Evolutionary conservation across 2,888 invertebrate genomes (phyloP).

Genomic region (Heteromyza rotundicornis): DNA sequence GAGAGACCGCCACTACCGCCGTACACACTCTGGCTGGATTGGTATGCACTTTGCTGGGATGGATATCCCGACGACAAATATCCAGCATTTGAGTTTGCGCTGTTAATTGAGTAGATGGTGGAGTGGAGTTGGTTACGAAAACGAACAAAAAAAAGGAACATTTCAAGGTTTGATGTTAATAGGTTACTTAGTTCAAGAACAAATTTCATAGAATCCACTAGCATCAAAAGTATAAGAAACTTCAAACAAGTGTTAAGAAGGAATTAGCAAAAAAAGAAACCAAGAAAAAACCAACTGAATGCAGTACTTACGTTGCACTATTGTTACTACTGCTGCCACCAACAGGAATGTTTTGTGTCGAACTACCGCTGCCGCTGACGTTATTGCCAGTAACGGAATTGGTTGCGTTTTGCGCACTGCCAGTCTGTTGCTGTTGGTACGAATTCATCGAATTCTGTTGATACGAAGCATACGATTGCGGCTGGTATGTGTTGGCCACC

Average conservation of each 20-base stretch:
- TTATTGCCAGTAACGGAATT: conserved; percentile 44
- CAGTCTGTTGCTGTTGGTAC: conserved; percentile 59
- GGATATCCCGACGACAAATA: conserved; percentile 62
- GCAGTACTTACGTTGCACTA: conserved; percentile 53
- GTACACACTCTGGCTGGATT: conserved; percentile 63
- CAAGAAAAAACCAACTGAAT: conserved; percentile 23
- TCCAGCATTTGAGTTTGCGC: conserved; percentile 62
- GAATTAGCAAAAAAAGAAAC: neutral
- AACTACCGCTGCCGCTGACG: conserved; percentile 45
- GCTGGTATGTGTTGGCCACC: conserved; percentile 59
- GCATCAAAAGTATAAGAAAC: neutral
- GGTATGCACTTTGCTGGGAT: conserved; percentile 63
- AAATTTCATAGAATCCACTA: neutral
- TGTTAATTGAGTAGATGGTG: conserved; percentile 41
- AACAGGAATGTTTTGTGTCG: conserved; percentile 63
- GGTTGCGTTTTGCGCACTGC: conserved; percentile 46
- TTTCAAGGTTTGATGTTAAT: neutral
- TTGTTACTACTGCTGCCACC: conserved; percentile 58
- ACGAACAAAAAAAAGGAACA: neutral
- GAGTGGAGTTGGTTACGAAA: conserved; percentile 8
- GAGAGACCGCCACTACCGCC: conserved; percentile 61
- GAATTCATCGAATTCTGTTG: conserved; percentile 61
- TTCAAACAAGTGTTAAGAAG: conserved; percentile 7
- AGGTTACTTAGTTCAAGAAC: neutral
- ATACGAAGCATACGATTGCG: conserved; percentile 59